phyloP scores from a whole-genome alignment of 2,113 vertebrate species.

The Hippocampus abdominalis region DNA sequence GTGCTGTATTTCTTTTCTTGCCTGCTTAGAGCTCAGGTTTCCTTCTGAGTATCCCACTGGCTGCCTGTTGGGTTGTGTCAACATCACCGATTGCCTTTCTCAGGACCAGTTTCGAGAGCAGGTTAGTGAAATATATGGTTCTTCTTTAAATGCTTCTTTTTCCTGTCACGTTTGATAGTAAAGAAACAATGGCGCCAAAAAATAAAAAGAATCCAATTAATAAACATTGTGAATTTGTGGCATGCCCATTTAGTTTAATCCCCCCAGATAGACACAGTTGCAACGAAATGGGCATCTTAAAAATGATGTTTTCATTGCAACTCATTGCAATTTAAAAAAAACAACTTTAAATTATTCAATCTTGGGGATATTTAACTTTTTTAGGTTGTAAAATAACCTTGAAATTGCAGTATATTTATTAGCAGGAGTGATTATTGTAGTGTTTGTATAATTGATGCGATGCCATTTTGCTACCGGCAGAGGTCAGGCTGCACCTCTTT shows the following conservation, averaged over 20 bases:
- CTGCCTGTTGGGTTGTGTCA: conserved; percentile 89
- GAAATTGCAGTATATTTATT: background rate
- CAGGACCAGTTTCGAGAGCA: conserved; percentile 90
- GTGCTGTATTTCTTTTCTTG: conserved; percentile 29
- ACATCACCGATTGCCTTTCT: conserved; percentile 84
- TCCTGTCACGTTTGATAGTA: background rate
- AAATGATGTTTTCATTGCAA: background rate
- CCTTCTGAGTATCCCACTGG: conserved; percentile 88
- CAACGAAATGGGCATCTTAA: background rate
- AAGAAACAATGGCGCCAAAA: too few relatives aligned
- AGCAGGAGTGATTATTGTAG: background rate
- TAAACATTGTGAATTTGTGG: background rate
- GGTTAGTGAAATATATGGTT: conserved; percentile 68
- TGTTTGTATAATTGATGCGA: conserved; percentile 1
- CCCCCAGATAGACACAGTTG: background rate
- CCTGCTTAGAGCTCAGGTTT: conserved; percentile 80
- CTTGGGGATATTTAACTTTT: background rate
- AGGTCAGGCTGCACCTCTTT: conserved; percentile 47
- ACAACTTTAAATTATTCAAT: background rate
- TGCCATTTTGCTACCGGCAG: conserved; percentile 49
- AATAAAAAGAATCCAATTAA: background rate
- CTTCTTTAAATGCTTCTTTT: background rate
- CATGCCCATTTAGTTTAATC: background rate
- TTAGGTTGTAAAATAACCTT: background rate
- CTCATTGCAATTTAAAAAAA: background rate